These are phyloP conservation scores for Crypturellus tataupa DNA, from an alignment of 2,797 vertebrate genomes.

Conservation along the genomic window DNA sequence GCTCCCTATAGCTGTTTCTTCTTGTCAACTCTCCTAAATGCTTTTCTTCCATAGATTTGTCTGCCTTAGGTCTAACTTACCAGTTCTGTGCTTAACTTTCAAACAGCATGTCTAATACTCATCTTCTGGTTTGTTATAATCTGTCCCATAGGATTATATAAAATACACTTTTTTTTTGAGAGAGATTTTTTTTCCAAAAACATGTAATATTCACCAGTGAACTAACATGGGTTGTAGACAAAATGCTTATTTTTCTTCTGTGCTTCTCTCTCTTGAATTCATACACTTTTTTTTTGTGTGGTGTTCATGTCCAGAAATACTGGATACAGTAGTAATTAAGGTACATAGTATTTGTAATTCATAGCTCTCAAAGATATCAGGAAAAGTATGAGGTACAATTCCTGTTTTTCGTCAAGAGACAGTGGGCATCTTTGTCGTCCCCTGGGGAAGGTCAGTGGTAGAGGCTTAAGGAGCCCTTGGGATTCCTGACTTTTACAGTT, in stretches of 20 bases:
- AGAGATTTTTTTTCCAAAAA: not conserved
- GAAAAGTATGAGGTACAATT: not conserved
- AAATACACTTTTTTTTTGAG: not conserved
- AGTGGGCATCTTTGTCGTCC: rapidly evolving
- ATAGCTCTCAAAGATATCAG: not conserved
- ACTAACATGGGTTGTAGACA: not conserved
- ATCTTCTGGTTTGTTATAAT: not conserved
- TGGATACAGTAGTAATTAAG: not conserved
- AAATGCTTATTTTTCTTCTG: not conserved
- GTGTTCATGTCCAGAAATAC: not conserved
- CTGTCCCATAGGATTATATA: not conserved
- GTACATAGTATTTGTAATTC: not conserved
- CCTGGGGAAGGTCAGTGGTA: not conserved
- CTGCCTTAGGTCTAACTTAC: not conserved
- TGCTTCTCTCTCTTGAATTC: not conserved
- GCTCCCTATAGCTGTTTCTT: not conserved
- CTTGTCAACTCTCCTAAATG: not conserved
- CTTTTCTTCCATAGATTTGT: not conserved
- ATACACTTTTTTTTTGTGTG: not conserved
- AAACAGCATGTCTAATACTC: not conserved
- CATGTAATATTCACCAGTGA: not conserved
- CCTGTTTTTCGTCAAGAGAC: not conserved
- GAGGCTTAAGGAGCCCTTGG: not conserved
- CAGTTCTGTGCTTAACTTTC: not conserved
- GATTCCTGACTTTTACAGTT: not conserved